Evolutionary conservation across 2,113 vertebrate species (phyloP).

Genomic region (Aldabrachelys gigantea): DNA sequence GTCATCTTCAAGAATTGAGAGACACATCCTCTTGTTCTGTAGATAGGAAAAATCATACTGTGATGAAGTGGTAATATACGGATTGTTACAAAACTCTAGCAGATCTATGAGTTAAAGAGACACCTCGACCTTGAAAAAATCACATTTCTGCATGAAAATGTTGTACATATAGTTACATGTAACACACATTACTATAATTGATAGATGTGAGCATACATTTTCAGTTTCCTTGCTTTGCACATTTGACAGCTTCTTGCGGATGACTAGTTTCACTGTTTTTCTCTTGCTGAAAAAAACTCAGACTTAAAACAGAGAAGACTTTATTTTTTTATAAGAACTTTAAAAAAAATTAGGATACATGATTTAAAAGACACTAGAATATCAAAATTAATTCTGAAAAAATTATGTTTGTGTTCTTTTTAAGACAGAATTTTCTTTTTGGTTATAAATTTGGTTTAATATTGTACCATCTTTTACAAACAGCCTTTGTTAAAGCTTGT

Average conservation of each 20-base stretch:
- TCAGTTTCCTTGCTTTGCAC: background rate
- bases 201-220: background rate
- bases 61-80: background rate
- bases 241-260: background rate
- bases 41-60: conserved; percentile 20
- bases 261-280: background rate
- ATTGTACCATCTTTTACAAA: background rate
- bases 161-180: background rate
- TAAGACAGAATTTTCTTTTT: background rate
- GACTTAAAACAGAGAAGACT: background rate
- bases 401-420: background rate
- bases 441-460: background rate
- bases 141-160: background rate
- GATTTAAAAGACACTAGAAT: background rate
- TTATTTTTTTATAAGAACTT: background rate
- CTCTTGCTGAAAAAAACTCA: background rate
- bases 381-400: background rate
- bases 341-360: background rate
- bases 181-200: background rate
- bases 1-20: conserved; percentile 27
- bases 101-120: background rate
- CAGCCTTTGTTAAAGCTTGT: background rate
- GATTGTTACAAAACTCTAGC: background rate
- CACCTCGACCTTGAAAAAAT: background rate
- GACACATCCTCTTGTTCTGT: conserved; percentile 56